Base-by-base conservation (phyloP, 2,113 vertebrate species). In the Mesoclemmys tuberculata region DNA sequence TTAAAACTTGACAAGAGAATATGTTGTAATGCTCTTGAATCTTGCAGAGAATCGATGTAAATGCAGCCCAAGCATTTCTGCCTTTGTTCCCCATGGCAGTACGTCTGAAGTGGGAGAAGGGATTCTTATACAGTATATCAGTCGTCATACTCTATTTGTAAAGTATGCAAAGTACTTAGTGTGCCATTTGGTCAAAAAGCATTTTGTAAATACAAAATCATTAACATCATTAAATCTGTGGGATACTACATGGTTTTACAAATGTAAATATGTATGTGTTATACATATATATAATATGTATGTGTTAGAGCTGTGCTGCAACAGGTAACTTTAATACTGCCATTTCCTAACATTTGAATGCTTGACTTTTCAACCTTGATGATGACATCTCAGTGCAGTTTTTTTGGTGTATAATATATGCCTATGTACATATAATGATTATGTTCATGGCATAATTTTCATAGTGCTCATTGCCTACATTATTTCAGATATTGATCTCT, bases 11-110 rank as follows among this genome's bases (percentile, higher is more conserved):
- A 77, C 16, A 44, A 19, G 80, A 88, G 11, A 44, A 80, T 81
- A 75, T 58, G 10, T 61, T 94, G 41, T 56, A 82, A 82, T 35
- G 77, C 82, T 85, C 48, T 80, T 82, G 90, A 87, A 90, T 31
- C 55, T 85, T 82, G 14, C 29, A 85, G 91, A 79, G 91, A 94
- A 81, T 88, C 55, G 61, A 27, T 61, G 48, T 71, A 89, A 93
- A 95, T 10, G 44, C 41, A 38, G 38, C 19, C 26, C 26, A 58
- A 58, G 56, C 56, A 58, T 58, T 58, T 58, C 56, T 58, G 12
- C 24, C 26, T 58, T 58, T 58, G 26, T 58, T 58, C 26, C 56
- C 56, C 5, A 10, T 58, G 26, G 56, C 26, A 29, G 24, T 58
- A 58, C 26, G 56, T 27, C 26, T 58, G 56, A 58, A 58, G 56